Percentiles rank a stretch among this genome's conserved stretches.
Conservation (phyloP, 1,140 invertebrate genomes). For the Riptortus pedestris region DNA sequence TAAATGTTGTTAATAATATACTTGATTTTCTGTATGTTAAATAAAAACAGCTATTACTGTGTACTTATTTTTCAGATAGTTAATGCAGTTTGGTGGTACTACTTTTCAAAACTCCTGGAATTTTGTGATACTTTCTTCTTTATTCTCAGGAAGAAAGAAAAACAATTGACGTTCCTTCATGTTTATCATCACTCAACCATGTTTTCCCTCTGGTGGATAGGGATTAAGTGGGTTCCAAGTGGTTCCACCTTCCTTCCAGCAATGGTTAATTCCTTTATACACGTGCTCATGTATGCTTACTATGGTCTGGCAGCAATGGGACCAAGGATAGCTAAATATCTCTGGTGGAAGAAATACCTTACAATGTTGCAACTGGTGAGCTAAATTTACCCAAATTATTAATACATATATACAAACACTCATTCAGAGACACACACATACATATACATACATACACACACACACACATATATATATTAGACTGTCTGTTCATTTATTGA, state of each 20-base stretch:
- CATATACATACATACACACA: too few relatives aligned
- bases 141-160: slow-evolving; percentile 76
- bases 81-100: slow-evolving; percentile 92
- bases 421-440: too few relatives aligned
- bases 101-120: slow-evolving; percentile 86
- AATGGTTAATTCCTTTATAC: slow-evolving; percentile 83
- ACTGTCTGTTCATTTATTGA: background rate
- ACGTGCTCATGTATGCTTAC: slow-evolving; percentile 85
- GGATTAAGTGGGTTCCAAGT: slow-evolving; percentile 91
- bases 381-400: background rate
- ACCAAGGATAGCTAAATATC: slow-evolving; percentile 60
- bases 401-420: too few relatives aligned
- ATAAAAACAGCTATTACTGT: too few relatives aligned
- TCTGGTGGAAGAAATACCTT: slow-evolving; percentile 93
- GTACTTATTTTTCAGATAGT: slow-evolving; percentile 81
- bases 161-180: slow-evolving; percentile 79
- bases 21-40: too few relatives aligned
- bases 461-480: too few relatives aligned
- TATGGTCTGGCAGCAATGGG: slow-evolving; percentile 78
- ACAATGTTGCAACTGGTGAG: slow-evolving; percentile 65
- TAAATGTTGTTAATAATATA: too few relatives aligned
- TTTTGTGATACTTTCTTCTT: slow-evolving; percentile 90
- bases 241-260: slow-evolving; percentile 79
- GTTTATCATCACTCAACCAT: slow-evolving; percentile 88
- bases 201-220: slow-evolving; percentile 91